These are phyloP conservation scores for Iphiclides podalirius DNA, from an alignment of 2,888 invertebrate genomes.

Conservation along the genomic window DNA sequence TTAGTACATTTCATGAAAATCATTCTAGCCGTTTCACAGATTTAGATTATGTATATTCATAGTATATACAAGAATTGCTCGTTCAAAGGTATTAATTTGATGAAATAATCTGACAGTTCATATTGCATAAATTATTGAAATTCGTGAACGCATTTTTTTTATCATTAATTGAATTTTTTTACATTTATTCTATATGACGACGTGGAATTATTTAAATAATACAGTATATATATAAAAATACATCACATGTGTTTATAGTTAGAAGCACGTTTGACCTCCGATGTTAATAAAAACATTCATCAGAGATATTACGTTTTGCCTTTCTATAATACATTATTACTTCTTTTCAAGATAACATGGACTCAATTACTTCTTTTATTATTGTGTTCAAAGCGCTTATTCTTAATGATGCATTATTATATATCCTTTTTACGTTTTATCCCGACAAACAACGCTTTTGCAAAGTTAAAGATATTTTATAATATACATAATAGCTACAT, in stretches of 20 bases:
- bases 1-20: too few species aligned
- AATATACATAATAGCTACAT: conserved; percentile 14
- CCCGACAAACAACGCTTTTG: too few species aligned
- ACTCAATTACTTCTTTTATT: neutral
- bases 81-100: too few species aligned
- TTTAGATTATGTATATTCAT: too few species aligned
- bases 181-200: too few species aligned
- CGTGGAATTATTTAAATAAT: neutral
- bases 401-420: neutral
- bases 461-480: neutral
- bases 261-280: conserved; percentile 12
- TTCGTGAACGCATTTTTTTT: too few species aligned
- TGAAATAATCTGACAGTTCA: too few species aligned
- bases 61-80: too few species aligned
- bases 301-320: neutral
- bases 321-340: conserved; percentile 6
- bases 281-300: conserved; percentile 6
- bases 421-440: too few species aligned
- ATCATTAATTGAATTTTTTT: too few species aligned
- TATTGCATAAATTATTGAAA: too few species aligned
- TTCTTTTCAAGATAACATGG: neutral
- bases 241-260: conserved; percentile 4
- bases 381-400: neutral
- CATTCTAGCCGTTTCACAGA: too few species aligned
- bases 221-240: neutral